A percentile compares a stretch with the other conserved stretches of the same genome.
These are phyloP conservation scores for Amphipoea oculea DNA, from an alignment of 2,888 invertebrate species.

Conservation along the genomic window DNA sequence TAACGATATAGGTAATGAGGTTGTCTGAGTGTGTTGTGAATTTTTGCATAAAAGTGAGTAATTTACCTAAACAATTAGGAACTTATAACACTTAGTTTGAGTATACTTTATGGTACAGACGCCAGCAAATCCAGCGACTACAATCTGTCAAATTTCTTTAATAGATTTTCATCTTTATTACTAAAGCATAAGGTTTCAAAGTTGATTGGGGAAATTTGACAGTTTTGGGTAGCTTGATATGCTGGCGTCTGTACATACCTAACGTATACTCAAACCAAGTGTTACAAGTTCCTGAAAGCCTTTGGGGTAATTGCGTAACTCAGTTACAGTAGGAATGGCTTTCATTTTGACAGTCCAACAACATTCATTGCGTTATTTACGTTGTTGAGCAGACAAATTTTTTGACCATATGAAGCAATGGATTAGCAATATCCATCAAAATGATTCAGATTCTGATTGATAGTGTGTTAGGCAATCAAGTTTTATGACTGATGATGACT, in stretches of 20 bases:
- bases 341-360: neutral
- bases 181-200: no score
- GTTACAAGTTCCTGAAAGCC: neutral
- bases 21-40: constrained; percentile 39
- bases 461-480: neutral
- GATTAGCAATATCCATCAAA: neutral
- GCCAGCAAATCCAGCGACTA: no score
- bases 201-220: no score
- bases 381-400: neutral
- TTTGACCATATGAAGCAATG: neutral
- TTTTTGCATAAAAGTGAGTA: constrained; percentile 3
- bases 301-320: neutral
- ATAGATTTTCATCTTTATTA: no score
- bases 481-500: no score
- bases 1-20: constrained; percentile 6
- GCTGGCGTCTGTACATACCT: neutral
- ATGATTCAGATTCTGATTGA: neutral
- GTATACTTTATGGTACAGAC: no score
- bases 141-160: no score
- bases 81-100: no score
- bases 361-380: neutral
- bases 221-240: no score
- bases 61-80: neutral
- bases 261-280: neutral
- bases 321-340: neutral